phyloP scores from a whole-genome alignment of 2,888 invertebrate genomes.

The Catocala nupta region DNA sequence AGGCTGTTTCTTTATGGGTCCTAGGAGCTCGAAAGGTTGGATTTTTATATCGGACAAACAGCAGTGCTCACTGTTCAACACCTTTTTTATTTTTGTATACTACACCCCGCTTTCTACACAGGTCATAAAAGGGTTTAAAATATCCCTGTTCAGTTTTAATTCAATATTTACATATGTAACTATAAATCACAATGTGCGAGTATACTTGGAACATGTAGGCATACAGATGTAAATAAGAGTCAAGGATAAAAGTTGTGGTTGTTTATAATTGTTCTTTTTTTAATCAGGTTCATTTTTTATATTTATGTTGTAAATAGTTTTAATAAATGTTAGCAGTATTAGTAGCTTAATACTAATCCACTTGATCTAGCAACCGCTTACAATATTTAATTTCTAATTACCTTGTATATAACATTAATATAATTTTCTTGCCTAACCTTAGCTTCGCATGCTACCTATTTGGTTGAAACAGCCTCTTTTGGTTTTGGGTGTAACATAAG shows the following conservation, averaged over 20 bases:
- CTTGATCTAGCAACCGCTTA: constrained; percentile 36
- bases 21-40: constrained; percentile 97
- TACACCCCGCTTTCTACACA: constrained; percentile 52
- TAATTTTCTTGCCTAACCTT: constrained; percentile 41
- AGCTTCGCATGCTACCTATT: constrained; percentile 77
- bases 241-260: not conserved
- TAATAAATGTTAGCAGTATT: constrained; percentile 12
- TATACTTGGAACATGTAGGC: too few relatives aligned
- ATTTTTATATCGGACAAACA: constrained; percentile 68
- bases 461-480: constrained; percentile 87
- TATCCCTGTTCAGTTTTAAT: constrained; percentile 16
- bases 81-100: constrained; percentile 55
- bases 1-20: constrained; percentile 97
- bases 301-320: constrained; percentile 25
- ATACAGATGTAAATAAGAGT: too few relatives aligned
- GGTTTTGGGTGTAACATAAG: constrained; percentile 66
- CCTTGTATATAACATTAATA: constrained; percentile 13
- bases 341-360: constrained; percentile 44
- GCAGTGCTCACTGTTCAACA: constrained; percentile 67
- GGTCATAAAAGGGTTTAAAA: constrained; percentile 28
- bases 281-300: not conserved
- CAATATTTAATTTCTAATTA: constrained; percentile 11
- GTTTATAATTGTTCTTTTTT: not conserved
- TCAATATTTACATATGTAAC: too few relatives aligned
- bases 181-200: too few relatives aligned